phyloP scores from a whole-genome alignment of 2,888 invertebrate genomes.

The Nowickia ferox region DNA sequence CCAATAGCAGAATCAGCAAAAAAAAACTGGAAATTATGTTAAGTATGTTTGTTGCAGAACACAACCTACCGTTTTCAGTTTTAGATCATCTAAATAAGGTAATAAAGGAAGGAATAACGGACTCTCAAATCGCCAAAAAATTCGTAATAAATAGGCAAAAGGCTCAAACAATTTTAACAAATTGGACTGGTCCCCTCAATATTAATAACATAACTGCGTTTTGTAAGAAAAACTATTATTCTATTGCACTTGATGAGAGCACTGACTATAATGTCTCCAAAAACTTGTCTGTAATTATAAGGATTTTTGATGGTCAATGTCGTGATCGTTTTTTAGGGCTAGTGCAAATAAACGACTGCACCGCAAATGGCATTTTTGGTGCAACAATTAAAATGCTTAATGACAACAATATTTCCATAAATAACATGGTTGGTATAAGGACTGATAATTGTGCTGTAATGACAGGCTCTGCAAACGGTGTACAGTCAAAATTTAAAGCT shows the following conservation, averaged over 20 bases:
- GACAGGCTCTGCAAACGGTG: not conserved
- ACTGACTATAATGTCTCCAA: not conserved
- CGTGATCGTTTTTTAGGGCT: conserved; percentile 4
- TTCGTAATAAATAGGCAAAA: not conserved
- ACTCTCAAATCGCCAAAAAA: not conserved
- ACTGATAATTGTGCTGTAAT: not conserved
- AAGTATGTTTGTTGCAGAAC: too few species aligned
- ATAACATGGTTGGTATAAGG: too few species aligned
- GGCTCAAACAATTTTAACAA: not conserved
- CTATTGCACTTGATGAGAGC: conserved; percentile 21
- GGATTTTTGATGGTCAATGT: conserved; percentile 16
- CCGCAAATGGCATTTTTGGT: conserved; percentile 3
- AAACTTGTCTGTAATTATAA: conserved; percentile 3
- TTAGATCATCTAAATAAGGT: too few species aligned
- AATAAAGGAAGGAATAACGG: too few species aligned
- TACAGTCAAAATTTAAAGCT: not conserved
- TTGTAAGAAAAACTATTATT: not conserved
- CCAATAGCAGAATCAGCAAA: too few species aligned
- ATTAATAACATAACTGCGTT: too few species aligned
- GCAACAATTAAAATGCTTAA: too few species aligned
- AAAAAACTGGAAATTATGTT: too few species aligned
- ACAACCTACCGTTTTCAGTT: too few species aligned
- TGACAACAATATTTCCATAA: too few species aligned
- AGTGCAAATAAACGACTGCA: too few species aligned
- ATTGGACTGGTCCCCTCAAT: too few species aligned